Base-by-base conservation (phyloP, 2,113 vertebrate genomes). In the Hemibagrus wyckioides region DNA sequence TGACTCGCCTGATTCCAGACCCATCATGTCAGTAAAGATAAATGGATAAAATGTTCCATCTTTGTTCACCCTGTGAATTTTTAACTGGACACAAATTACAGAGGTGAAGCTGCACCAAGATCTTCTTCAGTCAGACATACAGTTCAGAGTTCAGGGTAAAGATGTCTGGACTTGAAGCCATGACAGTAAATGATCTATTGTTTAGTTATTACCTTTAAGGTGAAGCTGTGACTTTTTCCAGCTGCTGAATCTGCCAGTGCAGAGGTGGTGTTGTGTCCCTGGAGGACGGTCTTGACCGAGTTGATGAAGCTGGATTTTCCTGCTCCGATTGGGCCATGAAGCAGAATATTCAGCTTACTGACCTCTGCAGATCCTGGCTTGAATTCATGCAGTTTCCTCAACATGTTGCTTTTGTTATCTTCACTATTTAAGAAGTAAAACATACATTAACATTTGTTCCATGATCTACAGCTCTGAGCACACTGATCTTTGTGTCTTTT, bases 11-110 rank as follows among this genome's bases (percentile, higher is more conserved):
- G 44, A 1, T 80, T 89, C 88, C 52, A 89, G 75, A 41, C 88
- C 88, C 80, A 73, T 84, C 19, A 84, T 33, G 48, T 89, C 88
- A 73, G 33, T 52, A 39, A 89, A 84, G 36, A 23, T 21, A 73
- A 89, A 89, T 52, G 85, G 73, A 85, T 73, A 83, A 9, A 59
- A 71, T 48, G 61, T 19, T 36, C 81, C 11, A 33, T 57, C 69
- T 48, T 86, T 56, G 65, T 80, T 67, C 39, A 89, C 77, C 44
- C 33, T 79, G 39, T 86, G 36, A n/a, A 28, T 52, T 86, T 86
- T 80, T 9, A 61, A 81, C 77, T 86, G 30, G 9, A 84, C 65
- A 80, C 17, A 79, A 41, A 67, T 56, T 39, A 84, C 28, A 57
- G 25, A 39, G 4, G 36, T 28, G 23, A 2, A 13, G 25, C 21